Evolutionary conservation across 2,888 invertebrate species (phyloP), one percentile per base, ranked within the genome.

Genomic region (Apodemia hepburni): DNA sequence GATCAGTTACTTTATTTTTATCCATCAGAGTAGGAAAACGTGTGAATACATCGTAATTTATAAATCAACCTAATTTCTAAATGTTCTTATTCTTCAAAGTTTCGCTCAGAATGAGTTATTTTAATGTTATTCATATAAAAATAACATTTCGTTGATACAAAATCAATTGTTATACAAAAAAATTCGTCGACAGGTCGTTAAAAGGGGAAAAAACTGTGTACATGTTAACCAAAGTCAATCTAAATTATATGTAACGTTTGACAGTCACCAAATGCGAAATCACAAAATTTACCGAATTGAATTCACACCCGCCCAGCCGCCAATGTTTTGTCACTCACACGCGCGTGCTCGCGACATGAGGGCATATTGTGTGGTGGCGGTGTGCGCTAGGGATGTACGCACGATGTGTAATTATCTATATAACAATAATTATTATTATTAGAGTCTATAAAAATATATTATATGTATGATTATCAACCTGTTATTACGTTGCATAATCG

Each of bases 261-360:
- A 65, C 65, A 65, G 59, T 61, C 27, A 58, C 60, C 60, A 64
- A 64, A 67, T 68, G 66, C 65, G 60, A 62, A 66, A 66, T 68
- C 63, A 59, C 58, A 62, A 63, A 66, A 64, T 61, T 64, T 61
- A 66, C 68, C 67, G 69, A 69, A 72, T 69, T 69, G 68, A 70
- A 69, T 70, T 70, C 67, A 59, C 69, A 67, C 67, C 68, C 68
- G 64, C 64, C 64, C 63, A 65, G 69, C 49, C 49, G 54, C 18
- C 54, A 54, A 54, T 69, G 68, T 69, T 67, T 68, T 71, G 72
- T 73, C 73, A 70, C 67, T 66, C 66, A 64, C 73, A 72, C 69
- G 65, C 71, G 68, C 63, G 65, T 71, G 71, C 60, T 65, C 62
- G 65, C 66, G 70, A 70, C 72, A 69, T 69, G 71, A 69, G 70